Evolutionary conservation across 2,797 vertebrate genomes (phyloP).

Genomic region (Cynodonichthys magdalenae): DNA sequence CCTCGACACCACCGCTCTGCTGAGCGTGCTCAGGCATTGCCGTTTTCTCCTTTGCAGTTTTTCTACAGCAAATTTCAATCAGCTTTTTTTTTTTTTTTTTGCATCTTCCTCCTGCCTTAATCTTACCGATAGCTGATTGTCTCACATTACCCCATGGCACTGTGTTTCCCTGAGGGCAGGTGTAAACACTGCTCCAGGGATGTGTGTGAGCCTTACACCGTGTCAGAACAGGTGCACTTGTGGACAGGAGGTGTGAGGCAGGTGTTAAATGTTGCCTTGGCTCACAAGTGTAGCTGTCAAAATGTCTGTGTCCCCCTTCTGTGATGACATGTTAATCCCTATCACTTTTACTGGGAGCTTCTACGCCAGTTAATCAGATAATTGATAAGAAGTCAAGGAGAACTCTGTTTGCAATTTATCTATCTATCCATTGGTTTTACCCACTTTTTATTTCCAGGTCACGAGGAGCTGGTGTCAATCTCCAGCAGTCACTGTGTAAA

Average conservation of each 20-base stretch:
- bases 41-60: slow-evolving; percentile 65
- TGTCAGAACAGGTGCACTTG: slow-evolving; percentile 72
- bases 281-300: slow-evolving; percentile 75
- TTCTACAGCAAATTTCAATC: slow-evolving; percentile 72
- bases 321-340: slow-evolving; percentile 79
- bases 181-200: slow-evolving; percentile 72
- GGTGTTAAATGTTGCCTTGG: slow-evolving; percentile 72
- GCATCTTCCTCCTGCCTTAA: slow-evolving; percentile 37
- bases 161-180: slow-evolving; percentile 63
- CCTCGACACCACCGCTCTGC: slow-evolving; percentile 73
- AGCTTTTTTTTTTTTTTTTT: slow-evolving; percentile 55
- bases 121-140: slow-evolving; percentile 38
- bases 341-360: slow-evolving; percentile 68
- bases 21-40: slow-evolving; percentile 69
- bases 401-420: slow-evolving; percentile 30
- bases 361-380: slow-evolving; percentile 49
- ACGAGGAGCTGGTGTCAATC: no score
- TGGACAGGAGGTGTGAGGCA: slow-evolving; percentile 75
- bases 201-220: slow-evolving; percentile 60
- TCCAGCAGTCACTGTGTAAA: no score
- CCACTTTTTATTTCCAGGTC: no score
- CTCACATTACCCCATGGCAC: slow-evolving; percentile 28
- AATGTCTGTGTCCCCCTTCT: slow-evolving; percentile 67
- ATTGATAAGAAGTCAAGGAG: slow-evolving; percentile 61
- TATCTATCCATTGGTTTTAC: no score